Conservation (phyloP, 2,113 vertebrate species). For the Corvus hawaiiensis region DNA sequence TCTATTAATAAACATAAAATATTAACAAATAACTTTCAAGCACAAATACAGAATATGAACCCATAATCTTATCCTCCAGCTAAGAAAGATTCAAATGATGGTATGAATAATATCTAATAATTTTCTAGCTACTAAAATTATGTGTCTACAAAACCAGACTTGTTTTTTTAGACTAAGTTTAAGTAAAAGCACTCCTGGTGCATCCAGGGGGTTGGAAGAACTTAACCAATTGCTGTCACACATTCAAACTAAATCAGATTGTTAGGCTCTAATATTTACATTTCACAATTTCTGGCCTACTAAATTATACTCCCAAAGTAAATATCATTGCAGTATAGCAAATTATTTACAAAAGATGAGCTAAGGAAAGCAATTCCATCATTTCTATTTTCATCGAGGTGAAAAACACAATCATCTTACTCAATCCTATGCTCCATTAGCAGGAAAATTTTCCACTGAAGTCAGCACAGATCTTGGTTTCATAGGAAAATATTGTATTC, state of each 20-base stretch:
- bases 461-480: not conserved
- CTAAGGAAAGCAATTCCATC: not conserved
- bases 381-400: not conserved
- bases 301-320: not conserved
- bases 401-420: not conserved
- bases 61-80: not conserved
- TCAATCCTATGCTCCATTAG: not conserved
- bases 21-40: not conserved
- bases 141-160: not conserved
- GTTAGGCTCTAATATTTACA: not conserved
- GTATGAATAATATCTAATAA: not conserved
- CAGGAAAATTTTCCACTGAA: conserved; percentile 4
- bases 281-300: not conserved
- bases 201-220: not conserved
- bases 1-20: not conserved
- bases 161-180: not conserved
- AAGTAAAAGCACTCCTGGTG: not conserved
- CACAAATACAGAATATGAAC: not conserved
- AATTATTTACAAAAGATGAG: not conserved
- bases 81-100: not conserved
- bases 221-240: not conserved
- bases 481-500: not conserved
- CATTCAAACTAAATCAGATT: not conserved
- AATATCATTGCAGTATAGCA: not conserved
- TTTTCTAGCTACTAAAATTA: not conserved